These are phyloP conservation scores for Napeogenes sylphis DNA, from an alignment of 2,888 invertebrate genomes.

Conservation along the genomic window DNA sequence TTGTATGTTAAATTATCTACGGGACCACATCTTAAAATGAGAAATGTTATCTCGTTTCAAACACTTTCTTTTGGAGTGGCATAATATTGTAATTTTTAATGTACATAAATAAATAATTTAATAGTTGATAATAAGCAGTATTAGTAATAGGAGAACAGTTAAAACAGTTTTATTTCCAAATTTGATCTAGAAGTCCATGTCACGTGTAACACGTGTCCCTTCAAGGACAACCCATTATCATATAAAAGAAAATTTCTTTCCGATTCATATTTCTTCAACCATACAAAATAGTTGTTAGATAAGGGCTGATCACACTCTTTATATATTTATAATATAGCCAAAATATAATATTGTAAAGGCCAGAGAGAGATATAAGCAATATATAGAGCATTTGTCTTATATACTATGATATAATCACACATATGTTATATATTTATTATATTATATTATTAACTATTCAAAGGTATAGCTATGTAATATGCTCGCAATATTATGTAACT, in stretches of 20 bases:
- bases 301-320: too few species aligned
- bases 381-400: too few species aligned
- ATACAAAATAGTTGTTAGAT: too few species aligned
- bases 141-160: conserved; percentile 15
- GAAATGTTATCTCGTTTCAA: background rate
- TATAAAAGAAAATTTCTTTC: conserved; percentile 5
- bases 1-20: background rate
- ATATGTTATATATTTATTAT: too few species aligned
- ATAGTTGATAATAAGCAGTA: conserved; percentile 4
- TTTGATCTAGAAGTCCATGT: conserved; percentile 17
- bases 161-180: conserved; percentile 17
- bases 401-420: too few species aligned
- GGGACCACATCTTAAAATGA: background rate
- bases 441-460: too few species aligned
- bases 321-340: too few species aligned
- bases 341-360: too few species aligned
- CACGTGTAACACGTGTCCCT: conserved; percentile 26
- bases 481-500: too few species aligned
- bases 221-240: conserved; percentile 20
- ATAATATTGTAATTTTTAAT: conserved; percentile 2
- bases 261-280: too few species aligned
- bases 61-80: background rate
- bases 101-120: conserved; percentile 3
- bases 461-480: too few species aligned
- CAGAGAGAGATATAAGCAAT: too few species aligned